Conservation (phyloP, 2,113 vertebrate genomes). For the Pedetes capensis region DNA sequence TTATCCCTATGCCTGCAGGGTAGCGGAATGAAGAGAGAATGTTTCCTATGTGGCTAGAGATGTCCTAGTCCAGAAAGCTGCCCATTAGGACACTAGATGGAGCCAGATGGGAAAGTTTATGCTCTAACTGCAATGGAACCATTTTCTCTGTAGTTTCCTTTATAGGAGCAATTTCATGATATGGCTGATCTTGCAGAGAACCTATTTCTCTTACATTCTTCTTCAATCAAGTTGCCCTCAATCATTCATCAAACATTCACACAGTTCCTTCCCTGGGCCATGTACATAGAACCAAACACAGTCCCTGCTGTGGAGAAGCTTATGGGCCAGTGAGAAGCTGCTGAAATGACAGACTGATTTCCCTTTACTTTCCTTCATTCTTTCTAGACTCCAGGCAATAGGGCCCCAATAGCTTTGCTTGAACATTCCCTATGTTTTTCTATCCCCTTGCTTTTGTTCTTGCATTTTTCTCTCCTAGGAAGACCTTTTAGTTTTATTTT, state of each 20-base stretch:
- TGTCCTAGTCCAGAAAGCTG: constrained; percentile 54
- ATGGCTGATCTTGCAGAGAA: constrained; percentile 51
- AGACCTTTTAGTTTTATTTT: background rate
- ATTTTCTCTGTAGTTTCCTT: constrained; percentile 57
- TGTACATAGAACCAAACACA: constrained; percentile 42
- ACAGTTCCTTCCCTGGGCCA: background rate
- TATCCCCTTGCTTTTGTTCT: background rate
- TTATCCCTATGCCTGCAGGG: background rate
- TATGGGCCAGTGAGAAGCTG: background rate
- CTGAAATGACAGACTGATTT: background rate
- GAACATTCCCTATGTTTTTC: background rate
- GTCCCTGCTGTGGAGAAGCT: background rate
- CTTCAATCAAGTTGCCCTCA: constrained; percentile 18
- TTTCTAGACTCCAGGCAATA: background rate
- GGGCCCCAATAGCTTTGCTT: background rate
- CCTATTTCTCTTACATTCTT: constrained; percentile 26
- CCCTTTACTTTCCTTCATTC: background rate
- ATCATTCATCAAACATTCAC: constrained; percentile 50
- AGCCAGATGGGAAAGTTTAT: constrained; percentile 76
- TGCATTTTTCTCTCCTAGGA: background rate
- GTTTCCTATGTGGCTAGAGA: background rate
- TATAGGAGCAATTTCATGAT: constrained; percentile 41
- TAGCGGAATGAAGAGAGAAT: background rate
- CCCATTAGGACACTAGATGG: constrained; percentile 72
- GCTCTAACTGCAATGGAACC: constrained; percentile 33